Evolutionary conservation across 2,113 vertebrate genomes (phyloP).

Genomic region (Montifringilla adamsi): DNA sequence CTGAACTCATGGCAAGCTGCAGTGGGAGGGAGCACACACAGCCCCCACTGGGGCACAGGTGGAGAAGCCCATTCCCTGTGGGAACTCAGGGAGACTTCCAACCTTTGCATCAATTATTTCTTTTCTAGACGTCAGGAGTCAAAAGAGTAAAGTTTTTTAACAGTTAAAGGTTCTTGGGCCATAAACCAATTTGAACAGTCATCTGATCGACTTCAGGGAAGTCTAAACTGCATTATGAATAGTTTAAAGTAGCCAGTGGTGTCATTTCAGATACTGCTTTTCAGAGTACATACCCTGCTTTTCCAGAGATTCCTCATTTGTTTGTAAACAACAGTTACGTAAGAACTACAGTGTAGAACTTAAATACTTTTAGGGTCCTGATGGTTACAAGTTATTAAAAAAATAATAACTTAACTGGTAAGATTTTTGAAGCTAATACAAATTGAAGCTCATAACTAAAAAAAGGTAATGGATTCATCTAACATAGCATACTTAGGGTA

Average conservation of each 20-base stretch:
- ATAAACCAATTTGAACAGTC: background rate
- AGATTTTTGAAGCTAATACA: background rate
- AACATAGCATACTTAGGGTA: background rate
- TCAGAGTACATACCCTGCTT: background rate
- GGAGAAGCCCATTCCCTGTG: background rate
- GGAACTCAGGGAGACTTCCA: background rate
- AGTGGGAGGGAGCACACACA: background rate
- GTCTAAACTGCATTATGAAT: background rate
- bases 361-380: background rate
- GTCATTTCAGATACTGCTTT: background rate
- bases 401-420: background rate
- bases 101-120: background rate
- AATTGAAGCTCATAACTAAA: background rate
- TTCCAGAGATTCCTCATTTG: background rate
- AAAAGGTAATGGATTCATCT: background rate
- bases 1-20: background rate
- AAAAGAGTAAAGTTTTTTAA: background rate
- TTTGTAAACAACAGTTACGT: conserved; percentile 7
- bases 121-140: background rate
- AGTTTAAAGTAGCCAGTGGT: background rate
- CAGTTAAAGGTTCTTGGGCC: background rate
- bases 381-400: background rate
- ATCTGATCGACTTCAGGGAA: background rate
- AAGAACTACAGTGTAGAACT: background rate
- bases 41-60: background rate